Conservation (phyloP, 2,113 vertebrate species). For the Ciconia stormi region DNA sequence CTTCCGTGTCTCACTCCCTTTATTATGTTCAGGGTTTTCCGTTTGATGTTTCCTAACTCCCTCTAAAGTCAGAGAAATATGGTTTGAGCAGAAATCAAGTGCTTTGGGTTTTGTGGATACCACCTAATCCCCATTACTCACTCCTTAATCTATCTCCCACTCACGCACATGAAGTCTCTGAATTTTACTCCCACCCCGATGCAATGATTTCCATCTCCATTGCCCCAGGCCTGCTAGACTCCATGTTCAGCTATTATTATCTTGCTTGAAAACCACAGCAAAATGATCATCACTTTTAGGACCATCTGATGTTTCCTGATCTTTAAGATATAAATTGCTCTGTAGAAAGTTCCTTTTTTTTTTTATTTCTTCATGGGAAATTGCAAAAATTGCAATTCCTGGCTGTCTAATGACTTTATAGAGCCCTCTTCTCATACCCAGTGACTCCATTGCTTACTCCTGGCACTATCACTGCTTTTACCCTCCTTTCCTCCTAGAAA, state of each 20-base stretch:
- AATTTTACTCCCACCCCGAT: not conserved
- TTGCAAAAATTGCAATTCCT: not conserved
- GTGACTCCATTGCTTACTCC: not conserved
- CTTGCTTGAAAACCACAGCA: not conserved
- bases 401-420: not conserved
- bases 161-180: not conserved
- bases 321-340: not conserved
- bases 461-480: not conserved
- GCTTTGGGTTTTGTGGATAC: not conserved
- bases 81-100: not conserved
- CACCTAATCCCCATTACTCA: not conserved
- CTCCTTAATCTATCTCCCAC: not conserved
- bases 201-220: not conserved
- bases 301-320: not conserved
- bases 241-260: not conserved
- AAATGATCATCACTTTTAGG: not conserved
- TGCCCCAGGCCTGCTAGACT: not conserved
- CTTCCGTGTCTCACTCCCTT: not conserved
- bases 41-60: not conserved
- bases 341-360: not conserved
- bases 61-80: not conserved
- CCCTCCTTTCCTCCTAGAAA: not conserved
- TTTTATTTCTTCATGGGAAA: not conserved
- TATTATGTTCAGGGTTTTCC: not conserved
- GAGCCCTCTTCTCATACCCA: not conserved